Evolutionary conservation across 2,888 invertebrate species (phyloP), one percentile per base, ranked within the genome.

Genomic region (Lepeophtheirus nordmannii): DNA sequence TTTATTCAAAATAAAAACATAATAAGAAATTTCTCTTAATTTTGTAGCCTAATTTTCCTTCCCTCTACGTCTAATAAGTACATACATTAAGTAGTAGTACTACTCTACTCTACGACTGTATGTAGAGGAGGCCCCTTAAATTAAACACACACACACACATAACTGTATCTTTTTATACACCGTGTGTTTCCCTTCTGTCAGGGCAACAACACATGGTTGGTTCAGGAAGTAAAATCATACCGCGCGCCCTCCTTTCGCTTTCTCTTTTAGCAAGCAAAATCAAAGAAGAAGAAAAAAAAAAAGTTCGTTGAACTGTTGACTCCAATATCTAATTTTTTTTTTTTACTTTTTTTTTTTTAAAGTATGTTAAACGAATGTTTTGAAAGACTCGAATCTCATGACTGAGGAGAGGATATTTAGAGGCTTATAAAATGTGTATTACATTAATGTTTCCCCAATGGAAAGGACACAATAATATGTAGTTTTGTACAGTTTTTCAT

Each of bases 251-350:
- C 53, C 53, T 46, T 46, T 46, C 53, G 53, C 53, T 46, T 46
- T 46, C 53, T 46, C 53, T 46, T 46, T 46, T 46, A 46, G 53
- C 53, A 46, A 46, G 53, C 53, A 46, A 46, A 46, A 46, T 46
- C 17, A 30, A 30, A 30, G 30, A 7, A 17, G 8, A 46, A 46
- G 8, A 46, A 46, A 17, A 46, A 46, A 46, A 46, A 46, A 46
- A 14, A 46, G 53, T 46, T 46, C 53, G 53, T 46, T 46, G 53
- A 46, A 46, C 53, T 46, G 53, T 46, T 46, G 53, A 46, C 53
- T 46, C 30, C 30, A 30, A 30, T 30, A 30, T 30, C 30, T 30
- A 30, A 30, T 30, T 30, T 30, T 30, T n/a, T n/a, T n/a, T n/a
- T n/a, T n/a, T n/a, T n/a, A n/a, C n/a, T n/a, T n/a, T n/a, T n/a